phyloP scores from a whole-genome alignment of 2,888 invertebrate genomes.

The Eutolmus rufibarbis region DNA sequence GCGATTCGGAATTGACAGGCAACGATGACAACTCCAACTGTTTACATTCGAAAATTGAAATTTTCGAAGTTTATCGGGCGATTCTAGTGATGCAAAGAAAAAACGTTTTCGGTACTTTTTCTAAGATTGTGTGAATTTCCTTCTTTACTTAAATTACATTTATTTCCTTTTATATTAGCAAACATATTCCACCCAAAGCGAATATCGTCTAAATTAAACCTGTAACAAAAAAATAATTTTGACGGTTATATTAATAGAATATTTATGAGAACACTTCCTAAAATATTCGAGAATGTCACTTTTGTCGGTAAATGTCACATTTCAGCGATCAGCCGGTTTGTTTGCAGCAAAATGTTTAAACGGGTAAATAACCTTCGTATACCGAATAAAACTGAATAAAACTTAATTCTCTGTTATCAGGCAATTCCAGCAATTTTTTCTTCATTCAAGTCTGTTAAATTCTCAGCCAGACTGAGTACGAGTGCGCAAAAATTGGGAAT shows the following conservation, averaged over 20 bases:
- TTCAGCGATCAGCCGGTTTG: not conserved
- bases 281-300: not conserved
- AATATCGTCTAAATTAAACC: too few species aligned
- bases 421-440: not conserved
- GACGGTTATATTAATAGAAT: too few species aligned
- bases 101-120: not conserved
- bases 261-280: not conserved
- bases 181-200: too few species aligned
- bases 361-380: not conserved
- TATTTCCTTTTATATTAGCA: too few species aligned
- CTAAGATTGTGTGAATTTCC: not conserved
- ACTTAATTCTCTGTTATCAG: not conserved
- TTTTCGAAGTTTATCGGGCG: not conserved
- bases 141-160: not conserved
- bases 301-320: not conserved
- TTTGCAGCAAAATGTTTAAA: not conserved
- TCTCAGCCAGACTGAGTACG: not conserved
- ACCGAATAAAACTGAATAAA: not conserved
- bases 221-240: too few species aligned
- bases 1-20: slow-evolving; percentile 14
- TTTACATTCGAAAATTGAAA: not conserved
- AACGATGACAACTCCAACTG: slow-evolving; percentile 1
- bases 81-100: not conserved
- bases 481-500: slow-evolving; percentile 52
- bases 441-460: not conserved